Base-by-base conservation (phyloP, 92 coral and sea anemone genomes). In the Metridium senile region DNA sequence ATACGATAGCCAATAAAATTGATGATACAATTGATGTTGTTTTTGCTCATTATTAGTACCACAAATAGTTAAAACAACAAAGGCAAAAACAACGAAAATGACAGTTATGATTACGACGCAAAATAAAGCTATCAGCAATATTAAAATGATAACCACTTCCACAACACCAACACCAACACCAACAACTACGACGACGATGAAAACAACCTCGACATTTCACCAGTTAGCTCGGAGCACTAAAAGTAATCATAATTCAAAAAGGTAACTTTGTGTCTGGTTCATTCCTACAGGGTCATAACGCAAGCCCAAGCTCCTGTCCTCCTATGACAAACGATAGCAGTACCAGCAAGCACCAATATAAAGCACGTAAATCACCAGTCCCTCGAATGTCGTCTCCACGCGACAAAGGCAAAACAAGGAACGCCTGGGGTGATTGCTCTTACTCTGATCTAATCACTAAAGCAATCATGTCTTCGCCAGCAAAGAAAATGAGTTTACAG, bases 361-460 rank as follows among this genome's bases (percentile, higher is more conserved):
- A 39, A 13, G 49, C 49, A 39, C n/a, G n/a, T n/a, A 39, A 39
- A 13, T 39, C 49, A 39, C n/a, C n/a, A n/a, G n/a, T n/a, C n/a
- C n/a, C n/a, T n/a, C n/a, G n/a, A n/a, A 13, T 13, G 6, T 13
- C 6, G 49, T 39, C 49, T 39, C 8, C 13, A 39, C 49, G 49
- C 6, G 49, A 39, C 8, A 39, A 13, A 13, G 49, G 49, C 6
- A 39, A 13, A 4, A 39, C 49, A 39, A 39, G 49, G 52, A 75
- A 75, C 49, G 71, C 72, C 28, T 75, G 81, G 81, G 81, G 81
- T 27, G 30, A 64, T 66, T 75, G 18, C 18, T 75, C 81, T 2
- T 75, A 75, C 32, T 54, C 81, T 1, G 81, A 75, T 23, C 72
- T 75, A 20, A 63, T 75, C 62, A 75, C 81, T n/a, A 43, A 19